A percentile compares a stretch with the other conserved stretches of the same genome.
These are phyloP conservation scores for Aplodontia rufa DNA, from an alignment of 2,113 vertebrate species.

Conservation along the genomic window DNA sequence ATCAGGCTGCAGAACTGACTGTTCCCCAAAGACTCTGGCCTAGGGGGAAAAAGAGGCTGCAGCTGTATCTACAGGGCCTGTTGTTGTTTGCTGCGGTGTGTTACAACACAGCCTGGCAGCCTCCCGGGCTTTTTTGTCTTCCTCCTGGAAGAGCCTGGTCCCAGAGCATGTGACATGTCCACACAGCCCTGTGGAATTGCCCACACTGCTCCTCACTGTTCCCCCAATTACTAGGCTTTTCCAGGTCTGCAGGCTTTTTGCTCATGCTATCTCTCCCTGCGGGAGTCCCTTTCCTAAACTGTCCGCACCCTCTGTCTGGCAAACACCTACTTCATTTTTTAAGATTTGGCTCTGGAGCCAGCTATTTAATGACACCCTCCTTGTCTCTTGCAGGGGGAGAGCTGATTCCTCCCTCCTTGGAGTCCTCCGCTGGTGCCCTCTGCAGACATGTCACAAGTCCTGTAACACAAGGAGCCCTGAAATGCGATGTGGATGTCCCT, in stretches of 20 bases:
- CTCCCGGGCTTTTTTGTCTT: slow-evolving; percentile 46
- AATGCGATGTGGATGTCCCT: neutral
- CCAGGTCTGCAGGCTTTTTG: neutral
- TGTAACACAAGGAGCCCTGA: neutral
- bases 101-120: slow-evolving; percentile 78
- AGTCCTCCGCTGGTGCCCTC: neutral
- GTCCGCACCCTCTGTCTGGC: neutral
- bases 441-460: neutral
- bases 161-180: slow-evolving; percentile 50
- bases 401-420: neutral
- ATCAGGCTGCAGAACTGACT: slow-evolving; percentile 55
- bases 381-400: neutral
- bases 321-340: neutral
- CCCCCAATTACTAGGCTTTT: neutral
- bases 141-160: slow-evolving; percentile 53
- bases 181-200: slow-evolving; percentile 33
- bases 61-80: slow-evolving; percentile 70
- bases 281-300: neutral
- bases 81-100: slow-evolving; percentile 66
- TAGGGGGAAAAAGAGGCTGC: neutral
- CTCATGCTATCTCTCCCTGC: neutral
- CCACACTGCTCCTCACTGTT: neutral
- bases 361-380: neutral
- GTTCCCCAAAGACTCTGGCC: slow-evolving; percentile 63
- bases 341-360: neutral